Evolutionary conservation across 2,797 vertebrate genomes (phyloP).

Genomic region (Melanogrammus aeglefinus): DNA sequence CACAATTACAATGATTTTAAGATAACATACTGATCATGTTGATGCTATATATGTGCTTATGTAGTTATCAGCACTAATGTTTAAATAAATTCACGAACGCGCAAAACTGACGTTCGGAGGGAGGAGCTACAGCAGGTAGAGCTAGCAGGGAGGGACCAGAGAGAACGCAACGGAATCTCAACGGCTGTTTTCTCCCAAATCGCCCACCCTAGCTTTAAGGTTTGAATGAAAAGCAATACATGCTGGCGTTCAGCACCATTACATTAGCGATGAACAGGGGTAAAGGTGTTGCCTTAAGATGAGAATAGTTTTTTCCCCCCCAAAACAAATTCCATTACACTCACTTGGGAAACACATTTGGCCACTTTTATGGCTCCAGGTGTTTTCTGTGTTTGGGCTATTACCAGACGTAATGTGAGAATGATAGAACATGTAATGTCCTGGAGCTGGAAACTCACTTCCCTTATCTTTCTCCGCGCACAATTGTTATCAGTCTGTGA

Average conservation of each 20-base stretch:
- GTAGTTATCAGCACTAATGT: too few relatives aligned
- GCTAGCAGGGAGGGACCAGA: too few relatives aligned
- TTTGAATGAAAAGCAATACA: constrained; percentile 46
- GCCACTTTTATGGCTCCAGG: neutral
- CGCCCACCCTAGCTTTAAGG: too few relatives aligned
- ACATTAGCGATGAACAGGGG: constrained; percentile 39
- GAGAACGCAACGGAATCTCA: too few relatives aligned
- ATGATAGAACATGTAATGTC: neutral
- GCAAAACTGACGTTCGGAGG: too few relatives aligned
- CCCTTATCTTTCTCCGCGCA: neutral
- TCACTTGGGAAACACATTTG: neutral
- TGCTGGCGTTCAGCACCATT: constrained; percentile 55
- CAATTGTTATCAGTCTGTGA: neutral
- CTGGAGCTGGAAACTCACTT: neutral
- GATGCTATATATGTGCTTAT: too few relatives aligned
- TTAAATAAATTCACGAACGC: too few relatives aligned
- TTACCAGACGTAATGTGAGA: neutral
- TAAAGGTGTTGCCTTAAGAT: neutral
- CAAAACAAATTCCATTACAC: neutral
- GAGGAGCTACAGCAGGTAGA: too few relatives aligned
- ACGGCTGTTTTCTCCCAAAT: too few relatives aligned
- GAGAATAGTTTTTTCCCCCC: neutral
- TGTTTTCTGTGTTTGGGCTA: neutral
- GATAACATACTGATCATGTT: too few relatives aligned
- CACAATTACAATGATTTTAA: too few relatives aligned